Evolutionary conservation across 2,888 invertebrate genomes (phyloP).

Genomic region (Nomada goodeniana): DNA sequence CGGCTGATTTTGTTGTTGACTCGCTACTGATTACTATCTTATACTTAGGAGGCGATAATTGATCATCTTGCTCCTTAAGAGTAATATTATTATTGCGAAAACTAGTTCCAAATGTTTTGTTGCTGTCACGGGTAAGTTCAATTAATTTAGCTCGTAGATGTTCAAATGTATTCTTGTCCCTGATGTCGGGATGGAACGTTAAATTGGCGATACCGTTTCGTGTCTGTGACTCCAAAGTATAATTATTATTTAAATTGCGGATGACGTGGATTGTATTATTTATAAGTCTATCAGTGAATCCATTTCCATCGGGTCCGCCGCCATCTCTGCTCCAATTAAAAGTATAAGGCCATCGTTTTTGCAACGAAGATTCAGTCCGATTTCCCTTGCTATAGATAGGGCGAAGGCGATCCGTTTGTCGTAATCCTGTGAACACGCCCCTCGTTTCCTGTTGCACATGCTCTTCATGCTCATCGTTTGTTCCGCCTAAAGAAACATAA

Average conservation of each 20-base stretch:
- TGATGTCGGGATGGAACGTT: background rate
- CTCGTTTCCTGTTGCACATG: conserved; percentile 43
- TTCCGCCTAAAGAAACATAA: conserved; percentile 1
- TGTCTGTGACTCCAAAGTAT: background rate
- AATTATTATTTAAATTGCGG: background rate
- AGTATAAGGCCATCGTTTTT: conserved; percentile 25
- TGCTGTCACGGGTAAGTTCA: background rate
- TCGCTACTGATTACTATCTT: conserved; percentile 38
- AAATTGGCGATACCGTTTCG: background rate
- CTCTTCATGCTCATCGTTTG: background rate
- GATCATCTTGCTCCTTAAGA: background rate
- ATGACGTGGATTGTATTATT: background rate
- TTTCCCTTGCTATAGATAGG: background rate
- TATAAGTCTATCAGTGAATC: background rate
- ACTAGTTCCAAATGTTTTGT: background rate
- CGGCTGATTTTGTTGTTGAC: conserved; percentile 18
- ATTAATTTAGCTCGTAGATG: background rate
- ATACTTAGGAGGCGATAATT: conserved; percentile 24
- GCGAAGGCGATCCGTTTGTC: background rate
- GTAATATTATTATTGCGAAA: background rate
- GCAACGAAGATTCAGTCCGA: background rate
- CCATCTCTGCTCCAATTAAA: conserved; percentile 32
- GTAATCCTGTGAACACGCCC: conserved; percentile 1
- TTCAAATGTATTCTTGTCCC: background rate
- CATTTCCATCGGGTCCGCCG: background rate